phyloP scores from a whole-genome alignment of 2,113 vertebrate genomes.

The Urocynchramus pylzowi region DNA sequence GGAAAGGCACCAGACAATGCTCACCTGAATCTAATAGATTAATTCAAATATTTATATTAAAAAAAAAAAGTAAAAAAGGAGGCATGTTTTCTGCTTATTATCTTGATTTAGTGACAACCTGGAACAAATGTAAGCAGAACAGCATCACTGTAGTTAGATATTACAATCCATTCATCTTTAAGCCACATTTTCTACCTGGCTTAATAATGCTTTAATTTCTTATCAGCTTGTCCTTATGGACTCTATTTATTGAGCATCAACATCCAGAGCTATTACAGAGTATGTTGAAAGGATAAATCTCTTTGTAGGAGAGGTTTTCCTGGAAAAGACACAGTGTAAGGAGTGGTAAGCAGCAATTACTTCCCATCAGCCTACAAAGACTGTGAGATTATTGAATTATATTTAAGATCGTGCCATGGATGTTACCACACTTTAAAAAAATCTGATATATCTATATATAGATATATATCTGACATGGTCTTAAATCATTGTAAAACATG shows the following conservation, averaged over 20 bases:
- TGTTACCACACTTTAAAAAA: background rate
- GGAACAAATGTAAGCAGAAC: background rate
- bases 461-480: background rate
- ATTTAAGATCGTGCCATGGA: background rate
- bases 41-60: background rate
- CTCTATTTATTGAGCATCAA: background rate
- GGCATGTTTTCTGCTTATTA: background rate
- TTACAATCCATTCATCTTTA: background rate
- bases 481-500: background rate
- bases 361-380: background rate
- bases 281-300: background rate
- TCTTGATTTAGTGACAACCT: background rate
- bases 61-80: background rate
- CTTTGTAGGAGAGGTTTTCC: background rate
- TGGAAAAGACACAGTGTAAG: background rate
- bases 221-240: background rate
- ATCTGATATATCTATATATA: background rate
- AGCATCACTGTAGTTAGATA: background rate
- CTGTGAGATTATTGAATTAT: background rate
- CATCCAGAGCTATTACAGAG: background rate
- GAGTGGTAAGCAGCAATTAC: background rate
- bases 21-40: background rate
- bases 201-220: slow-evolving; percentile 11
- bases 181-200: background rate
- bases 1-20: background rate